These are phyloP conservation scores for Oxystoma pomonae DNA, from an alignment of 2,888 invertebrate species.

Conservation along the genomic window DNA sequence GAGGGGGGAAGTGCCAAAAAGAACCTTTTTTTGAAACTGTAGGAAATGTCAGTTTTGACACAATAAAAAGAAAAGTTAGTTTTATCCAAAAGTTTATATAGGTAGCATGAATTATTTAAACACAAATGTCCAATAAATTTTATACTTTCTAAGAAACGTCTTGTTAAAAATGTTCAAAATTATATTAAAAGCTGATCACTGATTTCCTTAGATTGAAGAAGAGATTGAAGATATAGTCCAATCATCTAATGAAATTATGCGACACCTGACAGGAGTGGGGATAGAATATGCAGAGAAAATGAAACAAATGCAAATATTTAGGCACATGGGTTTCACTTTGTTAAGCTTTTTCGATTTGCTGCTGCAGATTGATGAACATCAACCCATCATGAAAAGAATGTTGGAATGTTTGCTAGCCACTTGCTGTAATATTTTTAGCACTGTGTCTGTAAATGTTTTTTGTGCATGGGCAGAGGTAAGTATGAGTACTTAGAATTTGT, in stretches of 20 bases:
- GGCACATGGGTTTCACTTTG: slow-evolving; percentile 39
- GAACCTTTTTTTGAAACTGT: no score
- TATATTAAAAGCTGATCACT: not conserved
- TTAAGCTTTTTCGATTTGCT: slow-evolving; percentile 37
- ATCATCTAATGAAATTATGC: slow-evolving; percentile 31
- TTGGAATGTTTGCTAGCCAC: slow-evolving; percentile 31
- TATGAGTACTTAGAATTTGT: not conserved
- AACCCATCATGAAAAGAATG: slow-evolving; percentile 27
- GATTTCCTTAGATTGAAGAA: slow-evolving; percentile 30
- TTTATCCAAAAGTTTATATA: no score
- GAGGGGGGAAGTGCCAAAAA: no score
- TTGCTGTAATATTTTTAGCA: slow-evolving; percentile 32
- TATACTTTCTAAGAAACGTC: no score
- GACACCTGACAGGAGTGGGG: slow-evolving; percentile 32
- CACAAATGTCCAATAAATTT: no score
- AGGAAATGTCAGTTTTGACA: no score
- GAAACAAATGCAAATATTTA: slow-evolving; percentile 31
- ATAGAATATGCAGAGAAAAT: slow-evolving; percentile 29
- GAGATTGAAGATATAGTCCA: slow-evolving; percentile 28
- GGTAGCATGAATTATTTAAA: no score
- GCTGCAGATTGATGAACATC: slow-evolving; percentile 26
- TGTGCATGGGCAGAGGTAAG: slow-evolving; percentile 44
- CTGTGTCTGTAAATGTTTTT: slow-evolving; percentile 40
- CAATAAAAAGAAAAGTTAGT: no score
- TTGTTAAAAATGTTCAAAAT: no score